phyloP scores from a whole-genome alignment of 2,797 vertebrate species.

The Mallotus villosus region DNA sequence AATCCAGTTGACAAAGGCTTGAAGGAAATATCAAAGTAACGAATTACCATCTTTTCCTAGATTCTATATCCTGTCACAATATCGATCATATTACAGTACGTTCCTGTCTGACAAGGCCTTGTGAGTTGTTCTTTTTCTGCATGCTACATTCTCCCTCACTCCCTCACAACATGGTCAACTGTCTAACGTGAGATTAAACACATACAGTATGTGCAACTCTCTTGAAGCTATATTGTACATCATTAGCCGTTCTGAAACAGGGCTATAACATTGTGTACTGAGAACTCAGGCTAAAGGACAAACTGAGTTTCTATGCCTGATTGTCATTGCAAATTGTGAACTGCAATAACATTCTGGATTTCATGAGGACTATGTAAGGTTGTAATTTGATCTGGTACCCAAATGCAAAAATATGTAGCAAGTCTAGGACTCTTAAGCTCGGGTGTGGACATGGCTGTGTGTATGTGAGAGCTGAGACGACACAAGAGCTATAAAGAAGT shows the following conservation, averaged over 20 bases:
- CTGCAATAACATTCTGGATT: slow-evolving; percentile 25
- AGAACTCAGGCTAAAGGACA: not conserved
- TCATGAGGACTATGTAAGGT: not conserved
- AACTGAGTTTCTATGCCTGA: slow-evolving; percentile 29
- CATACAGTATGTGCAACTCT: not conserved
- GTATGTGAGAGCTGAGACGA: not conserved
- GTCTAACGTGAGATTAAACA: not conserved
- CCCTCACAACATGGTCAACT: slow-evolving; percentile 6
- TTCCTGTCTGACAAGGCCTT: not conserved
- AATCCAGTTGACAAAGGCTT: slow-evolving; percentile 1
- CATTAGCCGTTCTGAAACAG: not conserved
- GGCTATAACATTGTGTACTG: not conserved
- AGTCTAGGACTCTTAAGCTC: not conserved
- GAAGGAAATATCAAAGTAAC: not conserved
- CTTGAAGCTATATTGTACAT: not conserved
- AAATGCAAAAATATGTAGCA: not conserved
- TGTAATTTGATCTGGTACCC: too few relatives aligned
- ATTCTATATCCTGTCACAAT: not conserved
- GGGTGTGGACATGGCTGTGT: not conserved
- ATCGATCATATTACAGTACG: not conserved
- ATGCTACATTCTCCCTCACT: slow-evolving; percentile 41
- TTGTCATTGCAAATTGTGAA: slow-evolving; percentile 41
- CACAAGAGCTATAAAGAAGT: not conserved
- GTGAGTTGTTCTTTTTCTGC: slow-evolving; percentile 11
- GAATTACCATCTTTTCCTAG: not conserved